phyloP scores from a whole-genome alignment of 2,113 vertebrate species.

The Benitochromis conjunctus region DNA sequence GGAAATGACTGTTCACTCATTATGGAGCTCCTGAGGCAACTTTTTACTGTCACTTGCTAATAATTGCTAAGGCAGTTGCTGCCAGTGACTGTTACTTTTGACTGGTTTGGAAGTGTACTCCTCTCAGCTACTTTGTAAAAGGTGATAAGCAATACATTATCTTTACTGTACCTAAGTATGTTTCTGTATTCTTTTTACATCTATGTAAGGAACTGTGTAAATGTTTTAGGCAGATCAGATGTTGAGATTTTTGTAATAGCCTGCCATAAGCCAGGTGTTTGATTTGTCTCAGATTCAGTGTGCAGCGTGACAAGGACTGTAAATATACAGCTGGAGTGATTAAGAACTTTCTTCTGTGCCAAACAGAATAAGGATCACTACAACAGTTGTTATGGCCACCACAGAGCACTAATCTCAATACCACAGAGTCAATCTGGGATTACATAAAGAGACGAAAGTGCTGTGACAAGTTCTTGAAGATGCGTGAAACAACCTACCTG shows the following conservation, averaged over 20 bases:
- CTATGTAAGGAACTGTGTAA: neutral
- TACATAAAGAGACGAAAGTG: neutral
- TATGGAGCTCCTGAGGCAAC: slow-evolving; percentile 34
- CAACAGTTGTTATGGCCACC: neutral
- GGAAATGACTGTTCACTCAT: slow-evolving; percentile 58
- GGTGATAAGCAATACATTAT: neutral
- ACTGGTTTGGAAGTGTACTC: neutral
- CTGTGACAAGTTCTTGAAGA: neutral
- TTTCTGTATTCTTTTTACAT: neutral
- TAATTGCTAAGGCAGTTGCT: slow-evolving; percentile 22
- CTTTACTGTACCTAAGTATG: neutral
- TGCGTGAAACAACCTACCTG: neutral
- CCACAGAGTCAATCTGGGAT: neutral
- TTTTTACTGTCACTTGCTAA: slow-evolving; percentile 49
- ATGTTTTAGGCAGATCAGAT: neutral
- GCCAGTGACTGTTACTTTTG: slow-evolving; percentile 22
- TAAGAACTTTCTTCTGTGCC: neutral
- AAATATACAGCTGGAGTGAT: neutral
- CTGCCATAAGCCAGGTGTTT: neutral
- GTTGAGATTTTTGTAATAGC: neutral
- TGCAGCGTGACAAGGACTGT: neutral
- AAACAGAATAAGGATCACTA: neutral
- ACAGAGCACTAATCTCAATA: neutral
- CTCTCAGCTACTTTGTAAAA: neutral
- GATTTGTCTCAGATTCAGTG: neutral